Evolutionary conservation across 2,888 invertebrate species (phyloP).

Genomic region (Eristalis pertinax): DNA sequence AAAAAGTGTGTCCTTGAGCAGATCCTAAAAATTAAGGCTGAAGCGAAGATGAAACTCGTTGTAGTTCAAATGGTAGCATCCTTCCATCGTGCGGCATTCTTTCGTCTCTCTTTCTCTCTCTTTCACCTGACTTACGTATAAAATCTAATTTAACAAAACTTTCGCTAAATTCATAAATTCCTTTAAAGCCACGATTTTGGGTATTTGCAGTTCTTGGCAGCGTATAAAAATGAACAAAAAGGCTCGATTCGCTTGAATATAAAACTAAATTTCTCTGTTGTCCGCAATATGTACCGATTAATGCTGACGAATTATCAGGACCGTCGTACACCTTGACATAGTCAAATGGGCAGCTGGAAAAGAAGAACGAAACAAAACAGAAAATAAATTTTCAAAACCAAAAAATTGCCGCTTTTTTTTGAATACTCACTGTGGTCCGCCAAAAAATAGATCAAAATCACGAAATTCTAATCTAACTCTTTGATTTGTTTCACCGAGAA

Average conservation of each 20-base stretch:
- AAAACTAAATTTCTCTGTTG: conserved; percentile 97
- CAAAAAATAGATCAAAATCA: conserved; percentile 99
- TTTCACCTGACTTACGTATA: conserved; percentile 81
- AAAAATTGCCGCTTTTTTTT: too few relatives aligned
- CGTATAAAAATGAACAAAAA: conserved; percentile 95
- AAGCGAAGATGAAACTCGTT: too few relatives aligned
- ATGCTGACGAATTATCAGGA: conserved; percentile 91
- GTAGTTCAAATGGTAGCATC: too few relatives aligned
- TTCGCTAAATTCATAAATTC: conserved; percentile 99
- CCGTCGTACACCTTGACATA: conserved; percentile 99
- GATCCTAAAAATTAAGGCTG: too few relatives aligned
- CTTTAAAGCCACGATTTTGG: conserved; percentile 99
- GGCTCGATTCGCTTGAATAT: conserved; percentile 95
- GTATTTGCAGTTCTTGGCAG: conserved; percentile 95
- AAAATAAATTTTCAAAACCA: background rate
- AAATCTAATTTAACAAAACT: conserved; percentile 98
- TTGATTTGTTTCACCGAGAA: conserved; percentile 94
- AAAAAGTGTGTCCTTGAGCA: too few relatives aligned
- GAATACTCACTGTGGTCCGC: conserved; percentile 96
- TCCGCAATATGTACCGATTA: conserved; percentile 98
- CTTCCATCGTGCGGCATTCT: background rate
- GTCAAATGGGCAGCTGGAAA: conserved; percentile 96
- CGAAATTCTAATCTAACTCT: conserved; percentile 97
- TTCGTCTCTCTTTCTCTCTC: too few relatives aligned
- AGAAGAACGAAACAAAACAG: background rate